A percentile compares a stretch with the other conserved stretches of the same genome.
Conservation (phyloP, 1,140 invertebrate species). For the Polypedilum pembai region DNA sequence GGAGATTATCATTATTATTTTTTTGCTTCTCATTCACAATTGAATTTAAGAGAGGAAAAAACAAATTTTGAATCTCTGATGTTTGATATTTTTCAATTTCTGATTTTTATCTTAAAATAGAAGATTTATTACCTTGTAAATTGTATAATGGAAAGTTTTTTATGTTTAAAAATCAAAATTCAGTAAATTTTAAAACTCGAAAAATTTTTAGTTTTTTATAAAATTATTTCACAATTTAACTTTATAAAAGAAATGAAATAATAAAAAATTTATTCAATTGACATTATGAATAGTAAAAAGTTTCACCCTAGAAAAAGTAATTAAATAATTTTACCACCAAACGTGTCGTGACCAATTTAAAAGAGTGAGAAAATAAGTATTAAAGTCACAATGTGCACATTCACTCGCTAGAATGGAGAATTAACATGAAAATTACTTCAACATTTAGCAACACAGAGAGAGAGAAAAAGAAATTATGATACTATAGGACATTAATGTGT, state of each 20-base stretch:
- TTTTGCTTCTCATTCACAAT: not conserved
- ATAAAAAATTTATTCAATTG: too few species aligned
- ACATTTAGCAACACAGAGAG: not conserved
- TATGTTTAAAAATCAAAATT: too few species aligned
- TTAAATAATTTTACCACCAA: not conserved
- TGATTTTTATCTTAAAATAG: too few species aligned
- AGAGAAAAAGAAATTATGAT: not conserved
- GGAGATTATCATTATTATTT: too few species aligned
- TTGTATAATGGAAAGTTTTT: not conserved
- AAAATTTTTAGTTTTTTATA: too few species aligned
- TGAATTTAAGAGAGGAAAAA: not conserved
- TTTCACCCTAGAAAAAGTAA: not conserved
- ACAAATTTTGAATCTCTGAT: not conserved
- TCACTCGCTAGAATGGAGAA: not conserved
- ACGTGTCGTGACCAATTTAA: too few species aligned
- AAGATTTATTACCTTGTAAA: not conserved
- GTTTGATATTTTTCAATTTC: not conserved
- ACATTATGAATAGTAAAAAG: not conserved
- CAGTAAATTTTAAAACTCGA: too few species aligned
- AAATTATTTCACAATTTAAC: not conserved
- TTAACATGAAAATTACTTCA: not conserved
- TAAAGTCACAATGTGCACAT: not conserved
- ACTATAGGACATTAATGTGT: not conserved
- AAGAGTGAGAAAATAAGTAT: too few species aligned
- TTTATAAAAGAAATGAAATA: not conserved